Conservation (phyloP, 2,113 vertebrate species). For the Pygoscelis adeliae region DNA sequence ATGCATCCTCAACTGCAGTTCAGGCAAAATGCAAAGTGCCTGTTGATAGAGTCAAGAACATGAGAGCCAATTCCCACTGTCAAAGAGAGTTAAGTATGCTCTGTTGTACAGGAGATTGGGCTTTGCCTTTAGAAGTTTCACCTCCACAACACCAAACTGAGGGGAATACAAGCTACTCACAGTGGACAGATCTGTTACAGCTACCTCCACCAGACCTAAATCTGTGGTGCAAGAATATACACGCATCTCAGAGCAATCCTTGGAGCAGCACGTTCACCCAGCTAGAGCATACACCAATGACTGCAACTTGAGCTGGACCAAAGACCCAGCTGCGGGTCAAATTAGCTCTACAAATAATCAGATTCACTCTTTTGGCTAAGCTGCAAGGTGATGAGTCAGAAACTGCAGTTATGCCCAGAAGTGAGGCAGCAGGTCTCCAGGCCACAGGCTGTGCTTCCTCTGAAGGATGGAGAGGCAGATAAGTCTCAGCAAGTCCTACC, state of each 20-base stretch:
- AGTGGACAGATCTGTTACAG: not conserved
- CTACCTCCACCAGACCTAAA: not conserved
- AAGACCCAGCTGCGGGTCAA: not conserved
- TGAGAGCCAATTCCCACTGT: not conserved
- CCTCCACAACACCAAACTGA: not conserved
- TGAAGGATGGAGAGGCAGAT: not conserved
- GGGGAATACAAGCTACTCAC: not conserved
- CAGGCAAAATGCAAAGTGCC: not conserved
- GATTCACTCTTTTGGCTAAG: not conserved
- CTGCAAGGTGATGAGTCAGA: not conserved
- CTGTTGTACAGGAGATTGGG: not conserved
- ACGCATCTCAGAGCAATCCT: not conserved
- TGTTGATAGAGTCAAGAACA: not conserved
- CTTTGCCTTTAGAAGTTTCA: not conserved
- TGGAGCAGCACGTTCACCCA: not conserved
- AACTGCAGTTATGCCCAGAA: not conserved
- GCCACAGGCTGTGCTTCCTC: not conserved
- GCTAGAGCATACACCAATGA: accelerated
- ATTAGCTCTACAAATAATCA: not conserved
- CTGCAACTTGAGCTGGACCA: not conserved
- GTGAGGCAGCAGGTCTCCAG: not conserved
- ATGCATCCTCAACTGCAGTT: not conserved
- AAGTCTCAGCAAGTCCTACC: not conserved
- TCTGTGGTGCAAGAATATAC: not conserved
- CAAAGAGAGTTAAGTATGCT: not conserved